Conservation (phyloP, 2,797 vertebrate species). For the Paratrypauchen microcephalus region DNA sequence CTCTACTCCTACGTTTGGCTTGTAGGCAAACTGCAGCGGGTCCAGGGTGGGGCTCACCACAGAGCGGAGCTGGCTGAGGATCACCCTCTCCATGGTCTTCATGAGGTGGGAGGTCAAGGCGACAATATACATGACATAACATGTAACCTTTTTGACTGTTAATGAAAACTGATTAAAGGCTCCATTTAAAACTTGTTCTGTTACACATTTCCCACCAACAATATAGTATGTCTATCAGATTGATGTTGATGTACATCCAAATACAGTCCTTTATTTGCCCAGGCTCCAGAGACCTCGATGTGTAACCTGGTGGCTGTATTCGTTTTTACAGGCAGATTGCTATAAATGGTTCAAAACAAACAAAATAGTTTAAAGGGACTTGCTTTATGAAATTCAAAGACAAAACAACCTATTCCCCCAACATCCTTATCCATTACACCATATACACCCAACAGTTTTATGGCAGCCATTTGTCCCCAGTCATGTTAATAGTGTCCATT, state of each 20-base stretch:
- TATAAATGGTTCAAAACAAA: neutral
- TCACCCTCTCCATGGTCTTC: too few species aligned
- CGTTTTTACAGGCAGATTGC: neutral
- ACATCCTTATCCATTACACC: slow-evolving; percentile 10
- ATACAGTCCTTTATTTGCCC: neutral
- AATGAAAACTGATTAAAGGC: neutral
- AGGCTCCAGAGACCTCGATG: neutral
- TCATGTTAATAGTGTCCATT: slow-evolving; percentile 43
- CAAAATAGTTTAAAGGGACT: neutral
- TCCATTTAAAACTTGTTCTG: neutral
- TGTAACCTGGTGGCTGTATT: neutral
- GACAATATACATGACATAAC: too few species aligned
- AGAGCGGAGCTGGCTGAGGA: too few species aligned
- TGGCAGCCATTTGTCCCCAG: slow-evolving; percentile 16
- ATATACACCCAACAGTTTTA: slow-evolving; percentile 12
- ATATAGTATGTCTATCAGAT: neutral
- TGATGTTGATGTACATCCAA: neutral
- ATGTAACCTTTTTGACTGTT: neutral
- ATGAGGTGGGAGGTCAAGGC: too few species aligned
- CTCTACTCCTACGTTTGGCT: too few species aligned
- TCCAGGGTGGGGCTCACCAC: too few species aligned
- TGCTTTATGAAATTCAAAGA: neutral
- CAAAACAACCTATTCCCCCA: neutral
- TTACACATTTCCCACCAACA: neutral
- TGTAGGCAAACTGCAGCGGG: too few species aligned